Evolutionary conservation across 2,113 vertebrate species (phyloP).

Genomic region (Gopherus evgoodei): DNA sequence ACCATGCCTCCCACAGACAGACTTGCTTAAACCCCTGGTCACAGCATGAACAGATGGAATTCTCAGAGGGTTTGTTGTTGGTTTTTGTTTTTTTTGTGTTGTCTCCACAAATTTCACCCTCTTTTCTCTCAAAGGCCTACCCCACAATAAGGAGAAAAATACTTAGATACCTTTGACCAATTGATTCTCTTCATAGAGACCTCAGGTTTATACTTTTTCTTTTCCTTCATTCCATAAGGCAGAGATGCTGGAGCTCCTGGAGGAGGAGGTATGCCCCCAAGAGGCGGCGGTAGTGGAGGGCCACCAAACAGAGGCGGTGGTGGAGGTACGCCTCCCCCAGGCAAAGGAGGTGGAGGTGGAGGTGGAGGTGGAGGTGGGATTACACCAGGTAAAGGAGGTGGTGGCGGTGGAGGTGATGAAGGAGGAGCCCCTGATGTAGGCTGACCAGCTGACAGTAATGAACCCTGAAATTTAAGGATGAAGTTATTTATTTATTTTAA

Average conservation of each 20-base stretch:
- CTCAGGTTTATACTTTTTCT: slow-evolving; percentile 93
- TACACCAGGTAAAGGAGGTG: slow-evolving; percentile 75
- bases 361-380: slow-evolving; percentile 79
- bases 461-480: slow-evolving; percentile 70
- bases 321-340: slow-evolving; percentile 74
- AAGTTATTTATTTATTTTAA: background rate
- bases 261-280: slow-evolving; percentile 59
- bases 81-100: rapidly evolving
- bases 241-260: slow-evolving; percentile 40
- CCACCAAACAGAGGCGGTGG: slow-evolving; percentile 75
- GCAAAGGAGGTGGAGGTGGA: slow-evolving; percentile 80
- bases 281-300: slow-evolving; percentile 65
- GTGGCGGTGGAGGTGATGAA: slow-evolving; percentile 72
- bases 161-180: slow-evolving; percentile 92
- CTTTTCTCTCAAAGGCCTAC: background rate
- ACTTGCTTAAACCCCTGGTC: background rate
- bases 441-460: slow-evolving; percentile 56
- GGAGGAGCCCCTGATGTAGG: slow-evolving; percentile 53
- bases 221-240: slow-evolving; percentile 93
- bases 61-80: background rate
- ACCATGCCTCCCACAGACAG: background rate
- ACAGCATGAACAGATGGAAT: background rate
- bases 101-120: background rate
- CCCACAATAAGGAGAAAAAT: background rate
- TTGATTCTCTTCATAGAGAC: slow-evolving; percentile 94